phyloP scores from a whole-genome alignment of 2,797 vertebrate species.

The Myotis daubentonii region DNA sequence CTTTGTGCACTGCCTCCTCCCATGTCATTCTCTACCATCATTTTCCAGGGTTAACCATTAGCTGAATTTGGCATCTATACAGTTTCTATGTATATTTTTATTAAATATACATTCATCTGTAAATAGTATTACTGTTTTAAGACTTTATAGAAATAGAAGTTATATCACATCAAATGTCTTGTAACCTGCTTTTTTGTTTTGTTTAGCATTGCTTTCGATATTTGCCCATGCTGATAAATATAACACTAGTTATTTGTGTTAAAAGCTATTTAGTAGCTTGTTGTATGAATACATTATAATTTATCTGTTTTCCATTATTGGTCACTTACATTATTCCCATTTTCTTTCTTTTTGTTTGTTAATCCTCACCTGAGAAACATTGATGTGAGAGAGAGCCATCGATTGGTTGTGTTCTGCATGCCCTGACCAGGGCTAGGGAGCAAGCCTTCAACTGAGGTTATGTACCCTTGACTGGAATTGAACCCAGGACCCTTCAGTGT shows the following conservation, averaged over 20 bases:
- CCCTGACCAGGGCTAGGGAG: no score
- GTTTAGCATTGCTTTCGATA: conserved; percentile 3
- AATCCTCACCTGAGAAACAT: no score
- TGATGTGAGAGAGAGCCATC: no score
- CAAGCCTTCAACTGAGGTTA: no score
- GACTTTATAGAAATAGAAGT: background rate
- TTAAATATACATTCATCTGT: background rate
- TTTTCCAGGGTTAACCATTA: background rate
- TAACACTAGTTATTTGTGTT: background rate
- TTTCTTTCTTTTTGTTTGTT: no score
- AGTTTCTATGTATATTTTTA: background rate
- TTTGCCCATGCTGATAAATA: background rate
- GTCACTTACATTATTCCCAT: background rate
- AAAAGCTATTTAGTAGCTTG: background rate
- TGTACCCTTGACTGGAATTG: no score
- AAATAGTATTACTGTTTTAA: conserved; percentile 28
- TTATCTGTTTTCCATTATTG: background rate
- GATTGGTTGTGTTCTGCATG: no score
- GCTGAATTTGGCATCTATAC: background rate
- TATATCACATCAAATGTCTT: background rate
- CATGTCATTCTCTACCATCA: background rate
- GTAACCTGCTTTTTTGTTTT: background rate
- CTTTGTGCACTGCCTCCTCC: background rate
- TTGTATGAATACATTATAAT: background rate
- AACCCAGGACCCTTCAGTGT: no score